Conservation (phyloP, 2,888 invertebrate genomes). For the Gisinianus flammeolus region DNA sequence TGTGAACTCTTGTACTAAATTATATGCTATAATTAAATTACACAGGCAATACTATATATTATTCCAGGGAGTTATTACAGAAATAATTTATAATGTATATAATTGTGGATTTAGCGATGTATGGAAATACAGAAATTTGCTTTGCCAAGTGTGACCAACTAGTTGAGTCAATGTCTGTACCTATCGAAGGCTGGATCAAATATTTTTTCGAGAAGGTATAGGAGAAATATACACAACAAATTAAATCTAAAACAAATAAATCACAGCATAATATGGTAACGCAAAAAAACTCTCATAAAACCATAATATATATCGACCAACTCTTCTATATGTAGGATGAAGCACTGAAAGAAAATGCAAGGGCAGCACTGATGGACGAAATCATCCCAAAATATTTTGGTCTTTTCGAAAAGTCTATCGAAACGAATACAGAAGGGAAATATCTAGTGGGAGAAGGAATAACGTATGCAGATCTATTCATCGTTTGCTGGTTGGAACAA, state of each 20-base stretch:
- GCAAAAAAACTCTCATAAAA: no score
- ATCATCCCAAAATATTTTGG: background rate
- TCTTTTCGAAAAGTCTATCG: slow-evolving; percentile 3
- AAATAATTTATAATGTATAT: no score
- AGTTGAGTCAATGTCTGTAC: background rate
- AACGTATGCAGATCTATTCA: slow-evolving; percentile 14
- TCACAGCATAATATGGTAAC: background rate
- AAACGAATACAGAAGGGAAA: background rate
- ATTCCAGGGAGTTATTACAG: no score
- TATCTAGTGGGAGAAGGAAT: background rate
- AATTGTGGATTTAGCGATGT: no score
- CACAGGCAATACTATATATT: no score
- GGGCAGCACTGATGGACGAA: background rate
- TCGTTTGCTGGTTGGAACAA: slow-evolving; percentile 10
- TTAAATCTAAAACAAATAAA: background rate
- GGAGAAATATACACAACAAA: background rate
- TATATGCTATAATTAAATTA: no score
- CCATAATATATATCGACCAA: no score
- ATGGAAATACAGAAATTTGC: slow-evolving; percentile 1
- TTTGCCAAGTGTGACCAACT: slow-evolving; percentile 14
- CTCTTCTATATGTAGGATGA: background rate
- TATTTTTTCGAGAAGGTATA: background rate
- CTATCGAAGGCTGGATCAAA: background rate
- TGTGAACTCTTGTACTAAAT: no score
- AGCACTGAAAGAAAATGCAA: background rate